A percentile compares a stretch with the other conserved stretches of the same genome.
Evolutionary conservation across 1,140 invertebrate species (phyloP).

Genomic region (Mesaphorura yosii): DNA sequence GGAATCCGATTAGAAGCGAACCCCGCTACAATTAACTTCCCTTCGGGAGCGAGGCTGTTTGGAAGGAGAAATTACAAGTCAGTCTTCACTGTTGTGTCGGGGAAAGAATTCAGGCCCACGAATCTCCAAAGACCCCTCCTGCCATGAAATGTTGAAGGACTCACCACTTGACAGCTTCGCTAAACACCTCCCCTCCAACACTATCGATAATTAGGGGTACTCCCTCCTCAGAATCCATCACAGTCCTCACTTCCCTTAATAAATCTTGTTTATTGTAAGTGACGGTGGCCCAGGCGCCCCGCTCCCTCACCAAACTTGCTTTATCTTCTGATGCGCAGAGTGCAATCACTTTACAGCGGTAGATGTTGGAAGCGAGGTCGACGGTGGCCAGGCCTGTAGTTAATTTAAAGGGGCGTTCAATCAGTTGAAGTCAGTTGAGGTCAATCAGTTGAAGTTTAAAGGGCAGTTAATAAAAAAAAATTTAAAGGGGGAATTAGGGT

Average conservation of each 20-base stretch:
- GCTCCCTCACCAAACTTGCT: conserved; percentile 42
- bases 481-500: not conserved
- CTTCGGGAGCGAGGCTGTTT: conserved; percentile 42
- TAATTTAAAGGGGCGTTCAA: no score
- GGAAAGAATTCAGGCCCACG: not conserved
- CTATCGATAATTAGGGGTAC: conserved; percentile 48
- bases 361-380: conserved; percentile 50
- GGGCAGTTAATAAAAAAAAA: not conserved
- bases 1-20: conserved; percentile 40
- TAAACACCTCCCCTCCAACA: conserved; percentile 46
- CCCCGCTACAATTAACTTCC: conserved; percentile 46
- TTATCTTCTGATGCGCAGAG: conserved; percentile 47
- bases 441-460: not conserved
- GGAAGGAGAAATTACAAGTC: conserved; percentile 14
- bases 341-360: conserved; percentile 46
- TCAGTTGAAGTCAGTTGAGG: conserved; percentile 1
- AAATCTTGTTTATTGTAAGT: conserved; percentile 45
- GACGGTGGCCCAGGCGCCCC: conserved; percentile 48
- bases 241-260: conserved; percentile 41
- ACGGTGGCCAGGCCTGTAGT: conserved; percentile 49
- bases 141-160: no score
- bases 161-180: conserved; percentile 43
- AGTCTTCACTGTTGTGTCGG: not conserved
- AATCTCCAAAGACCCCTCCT: no score
- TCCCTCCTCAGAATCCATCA: conserved; percentile 44